Conservation (phyloP, 2,888 invertebrate genomes). For the Proisotoma minuta region DNA sequence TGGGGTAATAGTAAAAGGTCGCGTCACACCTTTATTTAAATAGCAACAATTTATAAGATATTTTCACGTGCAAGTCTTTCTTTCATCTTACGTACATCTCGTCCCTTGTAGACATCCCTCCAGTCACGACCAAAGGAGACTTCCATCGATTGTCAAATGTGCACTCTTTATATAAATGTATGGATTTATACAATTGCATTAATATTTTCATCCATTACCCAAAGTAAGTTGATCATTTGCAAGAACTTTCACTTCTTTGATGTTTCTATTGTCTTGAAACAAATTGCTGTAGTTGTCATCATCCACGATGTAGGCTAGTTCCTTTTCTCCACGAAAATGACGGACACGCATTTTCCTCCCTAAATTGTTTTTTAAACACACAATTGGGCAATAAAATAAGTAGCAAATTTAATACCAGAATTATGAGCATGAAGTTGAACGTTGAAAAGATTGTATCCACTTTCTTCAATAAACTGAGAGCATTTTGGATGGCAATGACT, state of each 20-base stretch:
- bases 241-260: constrained; percentile 17
- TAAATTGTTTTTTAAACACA: constrained; percentile 50
- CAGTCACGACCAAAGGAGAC: constrained; percentile 61
- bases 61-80: too few species aligned
- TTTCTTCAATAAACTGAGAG: constrained; percentile 58
- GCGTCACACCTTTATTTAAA: too few species aligned
- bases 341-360: constrained; percentile 70
- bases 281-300: constrained; percentile 23
- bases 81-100: constrained; percentile 1
- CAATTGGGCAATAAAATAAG: not conserved
- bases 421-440: constrained; percentile 74
- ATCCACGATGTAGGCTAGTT: constrained; percentile 68
- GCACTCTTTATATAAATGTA: constrained; percentile 60
- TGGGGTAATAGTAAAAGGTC: too few species aligned
- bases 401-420: constrained; percentile 6
- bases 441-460: constrained; percentile 75
- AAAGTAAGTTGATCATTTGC: constrained; percentile 28
- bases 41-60: too few species aligned
- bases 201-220: not conserved
- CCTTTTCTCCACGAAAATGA: constrained; percentile 69
- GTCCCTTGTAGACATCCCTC: constrained; percentile 54
- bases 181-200: not conserved
- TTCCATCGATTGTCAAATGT: constrained; percentile 69
- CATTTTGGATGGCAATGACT: constrained; percentile 79
- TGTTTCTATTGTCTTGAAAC: constrained; percentile 16